Evolutionary conservation across 2,113 vertebrate genomes (phyloP).

Genomic region (Eonycteris spelaea): DNA sequence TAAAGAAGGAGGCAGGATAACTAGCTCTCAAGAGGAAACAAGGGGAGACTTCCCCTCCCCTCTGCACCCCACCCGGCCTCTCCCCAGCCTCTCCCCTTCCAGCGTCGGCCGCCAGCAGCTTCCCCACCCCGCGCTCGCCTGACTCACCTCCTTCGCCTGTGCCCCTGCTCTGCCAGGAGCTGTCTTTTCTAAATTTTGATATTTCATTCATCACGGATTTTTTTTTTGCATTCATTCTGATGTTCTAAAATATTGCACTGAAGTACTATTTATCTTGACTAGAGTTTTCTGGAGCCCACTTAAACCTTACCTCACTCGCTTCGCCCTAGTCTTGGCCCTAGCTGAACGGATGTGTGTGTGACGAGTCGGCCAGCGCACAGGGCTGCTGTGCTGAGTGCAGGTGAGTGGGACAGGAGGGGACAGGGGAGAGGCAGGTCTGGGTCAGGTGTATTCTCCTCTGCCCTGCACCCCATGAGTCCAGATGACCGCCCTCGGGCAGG

Average conservation of each 20-base stretch:
- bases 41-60: conserved; percentile 4
- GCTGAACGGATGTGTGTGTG: not conserved
- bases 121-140: rapidly evolving
- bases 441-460: not conserved
- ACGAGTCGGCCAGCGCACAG: rapidly evolving
- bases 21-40: conserved; percentile 68
- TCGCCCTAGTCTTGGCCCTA: too few species aligned
- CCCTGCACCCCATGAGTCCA: not conserved
- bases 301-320: too few species aligned
- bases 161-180: rapidly evolving
- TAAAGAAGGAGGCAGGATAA: conserved; percentile 36
- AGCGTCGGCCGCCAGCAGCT: not conserved
- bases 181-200: not conserved
- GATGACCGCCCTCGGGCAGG: not conserved
- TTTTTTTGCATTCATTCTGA: not conserved
- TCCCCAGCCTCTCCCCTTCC: not conserved
- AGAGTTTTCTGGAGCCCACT: not conserved
- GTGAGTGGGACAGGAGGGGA: not conserved
- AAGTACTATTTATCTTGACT: not conserved
- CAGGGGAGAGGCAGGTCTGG: not conserved
- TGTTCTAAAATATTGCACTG: not conserved
- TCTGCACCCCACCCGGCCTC: rapidly evolving
- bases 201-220: not conserved
- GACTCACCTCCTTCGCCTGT: rapidly evolving
- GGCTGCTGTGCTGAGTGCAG: not conserved